phyloP scores from a whole-genome alignment of 2,797 vertebrate genomes.

The Mus minutoides region DNA sequence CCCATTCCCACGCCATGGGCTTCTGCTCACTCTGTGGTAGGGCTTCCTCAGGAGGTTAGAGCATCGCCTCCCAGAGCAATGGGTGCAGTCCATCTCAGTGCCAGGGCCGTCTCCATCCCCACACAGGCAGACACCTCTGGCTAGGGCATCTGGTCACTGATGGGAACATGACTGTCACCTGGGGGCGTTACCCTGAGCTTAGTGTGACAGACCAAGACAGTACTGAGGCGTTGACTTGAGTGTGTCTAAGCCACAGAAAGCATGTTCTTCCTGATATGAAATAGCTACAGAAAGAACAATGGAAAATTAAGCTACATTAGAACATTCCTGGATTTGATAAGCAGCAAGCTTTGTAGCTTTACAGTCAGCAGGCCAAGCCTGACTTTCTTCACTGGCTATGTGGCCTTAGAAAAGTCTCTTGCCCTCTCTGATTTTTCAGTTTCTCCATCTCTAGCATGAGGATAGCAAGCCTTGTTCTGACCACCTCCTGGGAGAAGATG shows the following conservation, averaged over 20 bases:
- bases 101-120: neutral
- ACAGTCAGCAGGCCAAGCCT: neutral
- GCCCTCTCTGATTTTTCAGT: neutral
- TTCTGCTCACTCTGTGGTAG: neutral
- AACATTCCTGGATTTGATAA: neutral
- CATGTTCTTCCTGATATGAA: neutral
- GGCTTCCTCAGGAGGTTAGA: neutral
- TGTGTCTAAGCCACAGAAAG: neutral
- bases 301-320: neutral
- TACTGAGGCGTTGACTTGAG: neutral
- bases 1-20: neutral
- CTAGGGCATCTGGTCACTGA: neutral
- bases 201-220: neutral
- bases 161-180: neutral
- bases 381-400: constrained; percentile 3
- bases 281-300: neutral
- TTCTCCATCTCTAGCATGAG: constrained; percentile 32
- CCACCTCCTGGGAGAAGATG: neutral
- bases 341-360: neutral
- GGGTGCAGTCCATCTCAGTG: neutral
- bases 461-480: neutral
- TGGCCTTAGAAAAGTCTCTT: constrained; percentile 42
- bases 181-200: neutral
- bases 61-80: neutral
- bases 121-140: neutral